Base-by-base conservation (phyloP, 2,888 invertebrate species). In the Pelosia muscerda region DNA sequence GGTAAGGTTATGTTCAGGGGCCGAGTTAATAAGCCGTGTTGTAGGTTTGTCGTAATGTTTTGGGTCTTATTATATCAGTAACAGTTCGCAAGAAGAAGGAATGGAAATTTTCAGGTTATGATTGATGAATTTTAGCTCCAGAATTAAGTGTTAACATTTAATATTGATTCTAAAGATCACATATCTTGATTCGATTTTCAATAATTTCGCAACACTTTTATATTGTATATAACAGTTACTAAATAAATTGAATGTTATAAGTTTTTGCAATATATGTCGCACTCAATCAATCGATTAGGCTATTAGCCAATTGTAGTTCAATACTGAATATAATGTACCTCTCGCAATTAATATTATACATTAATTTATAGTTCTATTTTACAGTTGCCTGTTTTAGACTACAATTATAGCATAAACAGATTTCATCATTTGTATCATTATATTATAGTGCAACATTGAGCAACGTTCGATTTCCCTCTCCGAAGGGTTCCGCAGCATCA, bases 1-100 rank as follows among this genome's bases (percentile, higher is more conserved):
- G 87, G 85, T 87, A 87, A 83, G 78, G 86, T 89, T 89, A 88
- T 88, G 82, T 82, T 79, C 77, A 88, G 90, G 92, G 88, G 83
- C 74, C 81, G 79, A 86, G 81, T 85, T 82, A 75, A 81, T 81
- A 60, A 70, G 69, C 72, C 68, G 64, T 71, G 75, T 76, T 81
- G 72, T 75, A 74, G 68, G 73, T 78, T 78, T 76, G 62, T 68
- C 68, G 55, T 63, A 54, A 62, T 64, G 68, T 67, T 65, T 34
- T 23, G 31, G 55, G 26, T 22, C 38, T 34, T 34, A 34, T 53
- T 3, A 25, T 55, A 13, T 55, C 11, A 55, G 55, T 11, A 55
- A 25, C 25, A 55, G 6, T 55, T 55, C 5, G n/a, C n/a, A 8
- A 49, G 9, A 49, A 42, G 15, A 38, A 38, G 38, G 15, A 38